Evolutionary conservation across 2,888 invertebrate species (phyloP).

Genomic region (Eulithis testata): DNA sequence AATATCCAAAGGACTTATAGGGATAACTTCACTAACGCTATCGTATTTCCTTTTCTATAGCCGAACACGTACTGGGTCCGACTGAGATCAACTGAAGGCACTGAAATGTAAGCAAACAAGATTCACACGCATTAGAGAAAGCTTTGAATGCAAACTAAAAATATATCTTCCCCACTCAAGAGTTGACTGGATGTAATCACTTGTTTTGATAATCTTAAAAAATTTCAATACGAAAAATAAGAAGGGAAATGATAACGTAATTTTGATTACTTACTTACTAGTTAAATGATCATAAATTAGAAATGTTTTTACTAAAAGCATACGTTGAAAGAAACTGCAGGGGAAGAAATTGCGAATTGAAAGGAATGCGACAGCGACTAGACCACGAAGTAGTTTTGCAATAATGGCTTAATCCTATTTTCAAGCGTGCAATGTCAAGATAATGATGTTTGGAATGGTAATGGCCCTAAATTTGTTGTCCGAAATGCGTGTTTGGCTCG

Average conservation of each 20-base stretch:
- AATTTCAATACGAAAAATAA: no score
- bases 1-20: constrained; percentile 50
- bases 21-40: constrained; percentile 40
- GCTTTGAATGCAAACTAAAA: constrained; percentile 21
- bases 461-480: constrained; percentile 66
- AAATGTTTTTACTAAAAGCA: no score
- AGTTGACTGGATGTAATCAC: not conserved
- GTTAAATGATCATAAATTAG: no score
- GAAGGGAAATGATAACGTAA: no score
- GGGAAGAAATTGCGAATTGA: no score
- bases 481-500: constrained; percentile 62
- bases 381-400: constrained; percentile 46
- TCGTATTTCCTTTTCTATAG: constrained; percentile 46
- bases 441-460: constrained; percentile 65
- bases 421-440: constrained; percentile 43
- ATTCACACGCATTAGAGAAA: constrained; percentile 40
- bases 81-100: constrained; percentile 37
- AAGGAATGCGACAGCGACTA: not conserved
- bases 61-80: constrained; percentile 44
- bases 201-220: no score
- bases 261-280: no score
- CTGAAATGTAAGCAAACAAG: constrained; percentile 44
- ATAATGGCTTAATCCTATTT: constrained; percentile 57
- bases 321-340: no score
- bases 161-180: not conserved